Base-by-base conservation (phyloP, 64 coral and sea anemone genomes). In the Platygyra sinensis region DNA sequence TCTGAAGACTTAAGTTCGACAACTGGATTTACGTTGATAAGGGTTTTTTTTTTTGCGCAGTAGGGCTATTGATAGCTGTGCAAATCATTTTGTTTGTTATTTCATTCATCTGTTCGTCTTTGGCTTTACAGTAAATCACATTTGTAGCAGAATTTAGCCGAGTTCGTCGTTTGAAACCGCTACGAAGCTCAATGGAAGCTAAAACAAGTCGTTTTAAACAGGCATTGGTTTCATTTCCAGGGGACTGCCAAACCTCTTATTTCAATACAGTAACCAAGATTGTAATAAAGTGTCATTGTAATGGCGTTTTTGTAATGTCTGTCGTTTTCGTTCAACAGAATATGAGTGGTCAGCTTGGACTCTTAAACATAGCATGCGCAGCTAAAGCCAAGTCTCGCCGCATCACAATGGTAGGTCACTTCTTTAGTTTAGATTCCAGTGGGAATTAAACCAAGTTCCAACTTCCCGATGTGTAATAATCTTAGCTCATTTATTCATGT, bases 291-390 rank as follows among this genome's bases (percentile, higher is more conserved):
- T 51, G n/a, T 60, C 30, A 55, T 30, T 29, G 5, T 22, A 6
- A 59, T 30, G 8, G 29, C 5, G 9, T 19, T 80, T 52, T 80
- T 80, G n/a, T 52, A 27, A 22, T 85, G 16, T 17, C 24, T 84
- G 42, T 29, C 0, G 8, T 60, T 90, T 74, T 32, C 64, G 46
- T 16, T 64, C 84, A 75, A 86, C 86, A 95, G 97, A 82, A 93
- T 77, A 99, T 99, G 97, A 93, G 83, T 3, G 97, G 93, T 57
- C 97, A 95, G 83, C 59, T 99, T 65, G 90, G 90, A 31, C 81
- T 99, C 4, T 36, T 99, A 9, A 89, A 93, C 74, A 99, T 99
- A 7, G 97, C 97, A 14, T 99, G 97, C 62, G 89, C 97, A 30
- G 91, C 91, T 0, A 99, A 99, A 75, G 91, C 97, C 18, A 99